Conservation (phyloP, 1,140 invertebrate genomes). For the Papilio polyxenes region DNA sequence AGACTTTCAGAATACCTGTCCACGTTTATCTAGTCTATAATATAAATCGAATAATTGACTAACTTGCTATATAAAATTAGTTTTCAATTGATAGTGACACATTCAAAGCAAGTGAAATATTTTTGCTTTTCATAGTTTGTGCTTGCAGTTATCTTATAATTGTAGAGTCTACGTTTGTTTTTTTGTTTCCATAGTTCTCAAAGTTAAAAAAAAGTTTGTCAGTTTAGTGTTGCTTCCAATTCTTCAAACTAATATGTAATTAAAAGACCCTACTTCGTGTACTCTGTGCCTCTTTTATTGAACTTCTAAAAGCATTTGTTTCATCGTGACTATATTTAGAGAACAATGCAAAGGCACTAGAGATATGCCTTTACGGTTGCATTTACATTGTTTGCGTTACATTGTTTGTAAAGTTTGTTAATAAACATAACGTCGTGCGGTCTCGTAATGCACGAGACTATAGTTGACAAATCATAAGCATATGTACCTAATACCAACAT, state of each 20-base stretch:
- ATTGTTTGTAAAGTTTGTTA: slow-evolving; percentile 15
- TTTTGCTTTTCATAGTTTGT: no score
- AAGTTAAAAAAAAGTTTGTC: neutral
- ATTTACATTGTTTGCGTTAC: slow-evolving; percentile 25
- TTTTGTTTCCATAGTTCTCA: neutral
- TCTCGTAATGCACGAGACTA: slow-evolving; percentile 1
- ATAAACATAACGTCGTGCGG: neutral
- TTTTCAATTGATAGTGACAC: no score
- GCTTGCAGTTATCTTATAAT: no score
- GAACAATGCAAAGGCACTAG: slow-evolving; percentile 10
- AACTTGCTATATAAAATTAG: no score
- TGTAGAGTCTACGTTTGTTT: no score
- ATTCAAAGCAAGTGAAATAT: no score
- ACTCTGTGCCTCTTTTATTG: neutral
- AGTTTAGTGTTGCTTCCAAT: neutral
- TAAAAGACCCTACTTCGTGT: neutral
- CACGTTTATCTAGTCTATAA: neutral
- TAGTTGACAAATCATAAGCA: neutral
- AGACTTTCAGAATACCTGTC: no score
- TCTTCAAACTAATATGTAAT: neutral
- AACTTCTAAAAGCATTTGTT: slow-evolving; percentile 13
- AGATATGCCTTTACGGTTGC: slow-evolving; percentile 29
- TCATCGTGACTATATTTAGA: neutral
- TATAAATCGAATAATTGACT: neutral
- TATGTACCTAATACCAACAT: no score